Evolutionary conservation across 1,140 invertebrate species (phyloP), one percentile per base, ranked within the genome.

Genomic region (Dendroctonus ponderosae): DNA sequence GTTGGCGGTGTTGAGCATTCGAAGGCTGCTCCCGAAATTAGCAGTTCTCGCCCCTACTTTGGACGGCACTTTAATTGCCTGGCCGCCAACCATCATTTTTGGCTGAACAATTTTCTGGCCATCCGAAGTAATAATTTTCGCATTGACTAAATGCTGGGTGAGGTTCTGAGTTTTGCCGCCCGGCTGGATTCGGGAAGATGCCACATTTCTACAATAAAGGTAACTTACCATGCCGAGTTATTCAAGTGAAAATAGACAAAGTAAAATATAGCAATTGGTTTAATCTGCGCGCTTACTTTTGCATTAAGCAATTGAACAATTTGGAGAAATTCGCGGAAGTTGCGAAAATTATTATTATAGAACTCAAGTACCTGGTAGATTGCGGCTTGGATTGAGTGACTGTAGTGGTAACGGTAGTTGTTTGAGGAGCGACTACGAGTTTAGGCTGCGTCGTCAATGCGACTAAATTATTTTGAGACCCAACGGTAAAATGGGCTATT

Each of bases 1-100:
- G 60, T 80, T 80, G 7, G 78, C 73, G 7, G 79, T 81, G 14
- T 84, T 82, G 0, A 86, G 82, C 83, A 85, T 85, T 40, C 84
- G 75, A 6, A 85, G 80, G 14, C 71, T 64, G 26, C 38, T 44
- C 4, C 49, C 50, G 9, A 66, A 50, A 14, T 38, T 57, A 0
- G 66, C 41, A 7, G 59, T 15, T 40, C 14, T 41, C 14, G 49
- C 40, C 38, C 50, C 37, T 12, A 26, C 59, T 37, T 67, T 67
- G 9, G 50, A 7, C 12, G 50, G 58, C n/a, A 53, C 51, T 62
- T 61, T 62, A 0, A 58, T 58, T 66, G 72, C 74, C 41, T 75
- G 74, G 54, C 70, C 70, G 8, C 72, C 71, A 12, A 77, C 70
- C 11, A 77, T 62, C 9, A 77, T 57, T 67, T 77, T 77, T 2